Evolutionary conservation across 2,888 invertebrate species (phyloP), one percentile per base, ranked within the genome.

Genomic region (Formica aserva): DNA sequence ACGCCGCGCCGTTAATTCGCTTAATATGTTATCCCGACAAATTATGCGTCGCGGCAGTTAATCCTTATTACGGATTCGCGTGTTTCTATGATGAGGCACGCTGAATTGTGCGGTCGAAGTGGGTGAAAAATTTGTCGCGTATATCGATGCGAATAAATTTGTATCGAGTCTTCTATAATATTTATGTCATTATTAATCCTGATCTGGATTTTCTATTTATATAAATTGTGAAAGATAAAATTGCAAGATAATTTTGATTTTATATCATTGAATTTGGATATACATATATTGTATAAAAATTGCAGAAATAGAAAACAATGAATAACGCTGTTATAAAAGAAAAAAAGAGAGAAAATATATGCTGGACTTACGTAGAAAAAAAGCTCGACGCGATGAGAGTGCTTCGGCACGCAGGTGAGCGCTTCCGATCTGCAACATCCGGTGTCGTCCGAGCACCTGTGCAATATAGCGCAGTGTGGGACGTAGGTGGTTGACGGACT

Each of bases 391-490:
- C 96, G 95, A 90, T 96, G 96, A 52, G 97, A 97, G 15, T 96
- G 96, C 93, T 97, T 97, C 0, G 98, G 97, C 18, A 97, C 97
- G 95, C 98, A 98, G 63, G 97, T 97, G 85, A 97, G 96, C 0
- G 96, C 95, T 86, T 97, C 97, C 85, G 96, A 96, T 87, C 95
- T 95, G 94, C 99, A 99, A 95, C 98, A 99, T 77, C 98, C 98
- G 29, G 98, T 97, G 95, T 98, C 98, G 90, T 98, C 97, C 15
- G 97, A 97, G 94, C 99, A 99, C 86, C 98, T 96, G 94, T 98
- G 97, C 76, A 99, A 95, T 75, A 97, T 96, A 22, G 98, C 98
- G 94, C 98, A 98, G 72, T 97, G 97, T 0, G 99, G 98, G 92
- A 97, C 96, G 95, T 98, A 98, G 29, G 96, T 96, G 89, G 97